phyloP scores from a whole-genome alignment of 2,113 vertebrate genomes.

The Leptosomus discolor region DNA sequence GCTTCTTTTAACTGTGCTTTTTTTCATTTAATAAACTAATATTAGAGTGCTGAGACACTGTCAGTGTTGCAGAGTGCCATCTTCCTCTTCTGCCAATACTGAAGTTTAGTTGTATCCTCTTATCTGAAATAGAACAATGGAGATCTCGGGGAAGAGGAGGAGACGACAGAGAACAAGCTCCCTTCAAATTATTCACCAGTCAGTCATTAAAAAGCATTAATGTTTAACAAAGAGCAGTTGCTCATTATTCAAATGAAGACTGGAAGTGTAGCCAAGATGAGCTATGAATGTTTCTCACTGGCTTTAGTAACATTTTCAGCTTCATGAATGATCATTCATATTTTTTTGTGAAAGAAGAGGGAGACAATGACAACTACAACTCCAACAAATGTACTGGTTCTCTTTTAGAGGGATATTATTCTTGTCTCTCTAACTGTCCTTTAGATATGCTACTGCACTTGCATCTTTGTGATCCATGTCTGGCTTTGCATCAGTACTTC shows the following conservation, averaged over 20 bases:
- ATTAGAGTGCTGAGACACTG: not conserved
- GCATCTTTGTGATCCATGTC: not conserved
- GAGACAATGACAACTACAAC: not conserved
- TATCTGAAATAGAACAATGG: constrained; percentile 12
- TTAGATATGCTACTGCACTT: not conserved
- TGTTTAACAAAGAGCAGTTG: constrained; percentile 57
- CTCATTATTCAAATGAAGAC: constrained; percentile 32
- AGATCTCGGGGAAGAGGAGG: constrained; percentile 1
- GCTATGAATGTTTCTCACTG: constrained; percentile 37
- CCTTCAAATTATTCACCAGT: constrained; percentile 32
- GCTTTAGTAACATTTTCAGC: not conserved
- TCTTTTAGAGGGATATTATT: not conserved
- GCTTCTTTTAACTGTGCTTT: not conserved
- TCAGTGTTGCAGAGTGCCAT: not conserved
- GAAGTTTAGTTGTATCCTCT: not conserved
- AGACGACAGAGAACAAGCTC: not conserved
- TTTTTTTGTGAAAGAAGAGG: constrained; percentile 40
- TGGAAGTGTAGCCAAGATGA: constrained; percentile 44
- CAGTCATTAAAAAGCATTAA: constrained; percentile 38
- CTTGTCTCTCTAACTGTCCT: not conserved
- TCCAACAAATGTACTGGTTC: not conserved
- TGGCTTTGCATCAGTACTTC: not conserved
- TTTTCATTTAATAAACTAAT: not conserved
- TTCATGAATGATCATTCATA: constrained; percentile 46
- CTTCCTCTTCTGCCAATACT: not conserved